Conservation (phyloP, 2,797 vertebrate species). For the Oreochromis grahami region DNA sequence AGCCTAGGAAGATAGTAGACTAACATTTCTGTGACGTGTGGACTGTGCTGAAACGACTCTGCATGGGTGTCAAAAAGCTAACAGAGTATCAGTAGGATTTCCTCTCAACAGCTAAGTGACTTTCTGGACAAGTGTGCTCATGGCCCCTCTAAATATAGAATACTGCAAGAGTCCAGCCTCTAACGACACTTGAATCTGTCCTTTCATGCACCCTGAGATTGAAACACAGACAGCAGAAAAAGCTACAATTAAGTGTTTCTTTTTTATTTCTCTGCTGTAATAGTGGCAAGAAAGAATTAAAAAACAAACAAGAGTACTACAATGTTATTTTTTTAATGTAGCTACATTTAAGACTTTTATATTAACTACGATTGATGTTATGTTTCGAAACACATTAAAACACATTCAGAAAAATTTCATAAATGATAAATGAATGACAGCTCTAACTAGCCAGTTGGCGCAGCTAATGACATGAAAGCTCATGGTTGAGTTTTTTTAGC, state of each 20-base stretch:
- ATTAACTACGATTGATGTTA: background rate
- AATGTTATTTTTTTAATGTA: background rate
- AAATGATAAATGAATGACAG: background rate
- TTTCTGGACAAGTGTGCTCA: background rate
- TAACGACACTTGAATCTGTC: conserved; percentile 17
- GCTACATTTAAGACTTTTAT: background rate
- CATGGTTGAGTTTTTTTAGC: background rate
- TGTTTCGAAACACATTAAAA: background rate
- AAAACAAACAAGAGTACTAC: background rate
- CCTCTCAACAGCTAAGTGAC: conserved; percentile 1
- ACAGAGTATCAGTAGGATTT: conserved; percentile 5
- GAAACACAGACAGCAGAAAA: background rate
- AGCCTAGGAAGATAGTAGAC: background rate
- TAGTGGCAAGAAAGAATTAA: background rate
- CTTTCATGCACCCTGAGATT: background rate
- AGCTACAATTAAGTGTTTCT: background rate
- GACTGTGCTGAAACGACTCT: background rate
- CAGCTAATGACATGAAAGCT: background rate
- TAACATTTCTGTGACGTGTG: background rate
- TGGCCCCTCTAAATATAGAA: conserved; percentile 46
- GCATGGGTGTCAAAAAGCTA: conserved; percentile 36
- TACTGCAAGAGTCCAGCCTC: background rate
- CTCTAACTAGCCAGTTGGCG: background rate
- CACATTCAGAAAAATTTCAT: background rate
- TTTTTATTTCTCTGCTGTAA: background rate